Percentiles rank a stretch among this genome's conserved stretches.
These are phyloP conservation scores for Sebastes diaconus DNA, from an alignment of 2,797 vertebrate species.

Conservation along the genomic window DNA sequence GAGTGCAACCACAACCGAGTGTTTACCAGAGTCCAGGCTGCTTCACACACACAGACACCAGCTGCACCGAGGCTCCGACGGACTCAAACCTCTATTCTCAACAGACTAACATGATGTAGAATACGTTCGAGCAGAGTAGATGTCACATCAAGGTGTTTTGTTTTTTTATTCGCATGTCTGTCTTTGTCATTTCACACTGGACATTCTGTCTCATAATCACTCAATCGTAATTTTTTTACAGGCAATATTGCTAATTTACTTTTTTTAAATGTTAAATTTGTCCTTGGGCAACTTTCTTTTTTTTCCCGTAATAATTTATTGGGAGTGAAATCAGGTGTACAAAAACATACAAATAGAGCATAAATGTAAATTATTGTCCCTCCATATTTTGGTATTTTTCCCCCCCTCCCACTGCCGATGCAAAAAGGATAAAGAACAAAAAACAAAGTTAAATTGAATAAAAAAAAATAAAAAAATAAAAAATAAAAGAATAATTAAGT, in stretches of 20 bases:
- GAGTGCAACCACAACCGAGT: not conserved
- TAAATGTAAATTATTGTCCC: too few species aligned
- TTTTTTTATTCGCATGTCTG: not conserved
- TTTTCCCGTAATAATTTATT: too few species aligned
- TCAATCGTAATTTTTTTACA: not conserved
- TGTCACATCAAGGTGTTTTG: not conserved
- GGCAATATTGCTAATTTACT: not conserved
- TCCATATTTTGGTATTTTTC: too few species aligned
- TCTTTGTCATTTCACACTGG: not conserved
- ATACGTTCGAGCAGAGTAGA: not conserved
- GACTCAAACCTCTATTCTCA: not conserved
- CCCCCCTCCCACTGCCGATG: too few species aligned
- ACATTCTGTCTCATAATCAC: not conserved
- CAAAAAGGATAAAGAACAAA: too few species aligned
- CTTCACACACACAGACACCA: slow-evolving; percentile 4
- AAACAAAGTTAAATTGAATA: too few species aligned
- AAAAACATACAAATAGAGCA: too few species aligned
- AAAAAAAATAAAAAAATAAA: too few species aligned
- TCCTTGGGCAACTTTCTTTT: not conserved
- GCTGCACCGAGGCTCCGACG: not conserved
- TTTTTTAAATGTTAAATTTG: not conserved
- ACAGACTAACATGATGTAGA: not conserved
- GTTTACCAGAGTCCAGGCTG: slow-evolving; percentile 22
- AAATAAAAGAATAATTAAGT: too few species aligned
- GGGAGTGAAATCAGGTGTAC: too few species aligned